Evolutionary conservation across 2,888 invertebrate species (phyloP).

Genomic region (Caenorhabditis sulstoni): DNA sequence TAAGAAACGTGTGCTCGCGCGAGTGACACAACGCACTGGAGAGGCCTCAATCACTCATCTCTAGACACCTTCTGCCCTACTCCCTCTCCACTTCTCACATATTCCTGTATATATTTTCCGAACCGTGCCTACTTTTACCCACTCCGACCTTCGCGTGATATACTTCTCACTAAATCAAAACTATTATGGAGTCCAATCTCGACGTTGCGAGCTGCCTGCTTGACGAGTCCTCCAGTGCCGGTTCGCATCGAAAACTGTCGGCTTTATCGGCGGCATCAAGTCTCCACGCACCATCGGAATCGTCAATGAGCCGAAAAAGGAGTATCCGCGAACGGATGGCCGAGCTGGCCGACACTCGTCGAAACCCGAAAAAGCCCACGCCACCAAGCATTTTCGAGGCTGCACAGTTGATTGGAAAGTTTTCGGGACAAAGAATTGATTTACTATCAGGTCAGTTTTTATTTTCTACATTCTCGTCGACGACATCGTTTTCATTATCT

Average conservation of each 20-base stretch:
- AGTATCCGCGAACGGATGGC: slow-evolving; percentile 68
- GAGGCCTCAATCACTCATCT: slow-evolving; percentile 57
- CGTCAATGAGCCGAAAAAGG: slow-evolving; percentile 67
- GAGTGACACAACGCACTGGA: slow-evolving; percentile 43
- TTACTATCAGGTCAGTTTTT: slow-evolving; percentile 72
- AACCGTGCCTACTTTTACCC: slow-evolving; percentile 1
- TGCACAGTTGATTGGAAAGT: slow-evolving; percentile 69
- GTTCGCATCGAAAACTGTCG: slow-evolving; percentile 54
- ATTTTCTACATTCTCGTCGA: slow-evolving; percentile 1
- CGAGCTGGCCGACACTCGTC: slow-evolving; percentile 60
- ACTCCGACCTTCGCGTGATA: not conserved
- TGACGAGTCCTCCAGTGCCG: slow-evolving; percentile 58
- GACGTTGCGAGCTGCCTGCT: slow-evolving; percentile 60
- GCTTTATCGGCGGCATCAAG: slow-evolving; percentile 60
- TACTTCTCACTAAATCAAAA: slow-evolving; percentile 12
- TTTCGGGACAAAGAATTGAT: slow-evolving; percentile 72
- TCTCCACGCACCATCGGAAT: slow-evolving; percentile 62
- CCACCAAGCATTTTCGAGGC: slow-evolving; percentile 72
- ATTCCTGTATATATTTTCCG: not conserved
- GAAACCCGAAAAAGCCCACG: slow-evolving; percentile 66
- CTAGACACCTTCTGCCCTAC: slow-evolving; percentile 46
- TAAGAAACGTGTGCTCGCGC: slow-evolving; percentile 57
- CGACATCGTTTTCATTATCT: not conserved
- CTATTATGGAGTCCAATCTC: slow-evolving; percentile 60
- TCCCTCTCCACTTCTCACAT: not conserved